A percentile compares a stretch with the other conserved stretches of the same genome.
These are phyloP conservation scores for Desoria tigrina DNA, from an alignment of 2,888 invertebrate species.

Conservation along the genomic window DNA sequence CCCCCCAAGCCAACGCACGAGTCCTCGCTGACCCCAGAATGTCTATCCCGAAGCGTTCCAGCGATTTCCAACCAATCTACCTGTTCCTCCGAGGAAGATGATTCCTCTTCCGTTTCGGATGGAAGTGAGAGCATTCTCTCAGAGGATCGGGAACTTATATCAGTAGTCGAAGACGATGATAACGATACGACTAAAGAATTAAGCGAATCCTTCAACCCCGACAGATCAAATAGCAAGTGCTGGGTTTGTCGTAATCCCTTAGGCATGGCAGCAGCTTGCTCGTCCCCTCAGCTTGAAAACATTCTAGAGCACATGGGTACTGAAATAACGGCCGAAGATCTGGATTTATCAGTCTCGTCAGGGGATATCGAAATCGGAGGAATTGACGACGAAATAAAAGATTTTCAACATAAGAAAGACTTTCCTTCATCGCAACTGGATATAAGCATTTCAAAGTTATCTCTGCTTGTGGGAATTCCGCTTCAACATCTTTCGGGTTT, in stretches of 20 bases:
- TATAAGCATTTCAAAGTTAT: not conserved
- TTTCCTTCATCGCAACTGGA: not conserved
- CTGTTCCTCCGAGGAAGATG: not conserved
- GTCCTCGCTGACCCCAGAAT: not conserved
- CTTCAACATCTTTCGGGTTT: conserved; percentile 12
- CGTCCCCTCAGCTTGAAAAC: conserved; percentile 39
- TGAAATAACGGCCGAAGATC: conserved; percentile 47
- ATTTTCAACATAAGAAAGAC: conserved; percentile 2
- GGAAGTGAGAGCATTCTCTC: conserved; percentile 14
- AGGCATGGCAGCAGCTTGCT: conserved; percentile 10
- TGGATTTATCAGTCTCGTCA: conserved; percentile 50
- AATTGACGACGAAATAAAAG: conserved; percentile 49
- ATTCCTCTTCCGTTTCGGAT: not conserved
- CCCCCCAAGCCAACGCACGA: not conserved
- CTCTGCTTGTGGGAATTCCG: not conserved
- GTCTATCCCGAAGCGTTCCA: not conserved
- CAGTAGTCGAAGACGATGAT: conserved; percentile 19
- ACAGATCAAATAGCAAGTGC: not conserved
- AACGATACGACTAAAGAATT: not conserved
- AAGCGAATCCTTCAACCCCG: not conserved
- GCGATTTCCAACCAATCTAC: not conserved
- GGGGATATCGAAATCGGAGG: conserved; percentile 53
- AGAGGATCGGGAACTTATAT: conserved; percentile 19
- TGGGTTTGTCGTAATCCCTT: conserved; percentile 9
- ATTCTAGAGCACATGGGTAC: conserved; percentile 45